Base-by-base conservation (phyloP, 2,113 vertebrate species). In the Osmerus eperlanus region DNA sequence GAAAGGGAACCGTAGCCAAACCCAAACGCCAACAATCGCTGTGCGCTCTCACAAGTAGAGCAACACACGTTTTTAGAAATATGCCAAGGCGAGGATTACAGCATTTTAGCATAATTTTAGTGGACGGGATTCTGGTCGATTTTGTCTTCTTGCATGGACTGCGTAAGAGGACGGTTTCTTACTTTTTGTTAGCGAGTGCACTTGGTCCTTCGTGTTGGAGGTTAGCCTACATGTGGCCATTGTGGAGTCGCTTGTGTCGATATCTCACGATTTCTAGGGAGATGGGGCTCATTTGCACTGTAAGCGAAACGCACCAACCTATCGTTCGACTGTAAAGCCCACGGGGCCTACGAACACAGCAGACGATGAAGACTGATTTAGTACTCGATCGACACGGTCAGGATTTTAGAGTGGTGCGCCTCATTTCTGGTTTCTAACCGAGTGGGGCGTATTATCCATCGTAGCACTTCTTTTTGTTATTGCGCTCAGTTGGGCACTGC, bases 131-230 rank as follows among this genome's bases (percentile, higher is more conserved):
- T 16, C 47, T 18, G 21, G 52, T 15, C 14, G 52, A 81, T 72
- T 69, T 75, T 65, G 70, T 70, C 71, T 70, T 74, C 41, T 68
- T 60, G 68, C 62, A 54, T 4, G 67, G 72, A 78, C 85, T 83
- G 88, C 85, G 86, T 85, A 86, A 52, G 87, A 47, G 84, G 85
- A 84, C 72, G 77, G 81, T 78, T 74, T n/a, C 76, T 16, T 32
- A 25, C 32, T 64, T 36, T 36, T 64, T 18, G 5, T 64, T 29
- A 18, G 28, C 28, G 61, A 63, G 61, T 63, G 21, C 61, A 63
- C 61, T 32, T 78, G 60, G 73, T 74, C 62, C 70, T 79, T 29
- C 74, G 81, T 79, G 80, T 80, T 80, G 82, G 85, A 84, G 76
- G 78, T 77, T 80, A 73, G 72, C 65, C 81, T 41, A 81, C 85